Base-by-base conservation (phyloP, 2,888 invertebrate genomes). In the Tromatobia lineatoria region DNA sequence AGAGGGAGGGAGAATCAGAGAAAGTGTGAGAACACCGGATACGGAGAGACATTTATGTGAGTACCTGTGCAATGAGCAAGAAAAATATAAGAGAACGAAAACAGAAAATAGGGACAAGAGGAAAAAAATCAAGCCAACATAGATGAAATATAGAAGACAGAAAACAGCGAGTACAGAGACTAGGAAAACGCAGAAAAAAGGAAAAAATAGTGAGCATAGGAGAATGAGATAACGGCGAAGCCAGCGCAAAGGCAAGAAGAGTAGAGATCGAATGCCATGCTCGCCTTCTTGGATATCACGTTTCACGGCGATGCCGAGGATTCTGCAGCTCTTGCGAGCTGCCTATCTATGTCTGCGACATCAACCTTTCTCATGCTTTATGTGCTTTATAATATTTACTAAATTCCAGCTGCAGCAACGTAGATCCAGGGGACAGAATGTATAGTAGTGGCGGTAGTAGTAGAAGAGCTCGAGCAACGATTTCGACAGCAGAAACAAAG, bases 21-120 rank as follows among this genome's bases (percentile, higher is more conserved):
- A 84, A 86, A 87, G 85, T 80, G 61, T 83, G 81, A 86, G 85
- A 85, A 87, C 79, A 88, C 89, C 90, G 91, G 90, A 91, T 90
- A 90, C 89, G 83, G 38, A 10, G 87, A 90, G 89, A 90, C 90
- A 91, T 92, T 92, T 91, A 90, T 92, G 91, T 89, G 59, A 34
- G 67, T 80, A 75, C 69, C 81, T 75, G 70, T 50, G 69, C 59
- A 69, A 78, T 23, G 42, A 86, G 87, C 74, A 80, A 83, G 69
- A 76, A 73, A 73, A 74, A 77, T 74, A 66, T 74, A 75, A 83
- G 61, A 71, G 74, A 64, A 67, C 78, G 87, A 83, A 82, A 87
- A 82, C 82, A 59, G 59, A 80, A 75, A 82, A 25, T 47, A n/a
- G 50, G 25, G 52, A 83, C 8, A 38, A 66, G 82, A 75, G 73